Conservation (phyloP, 2,113 vertebrate species). For the Heterotilapia buettikoferi region DNA sequence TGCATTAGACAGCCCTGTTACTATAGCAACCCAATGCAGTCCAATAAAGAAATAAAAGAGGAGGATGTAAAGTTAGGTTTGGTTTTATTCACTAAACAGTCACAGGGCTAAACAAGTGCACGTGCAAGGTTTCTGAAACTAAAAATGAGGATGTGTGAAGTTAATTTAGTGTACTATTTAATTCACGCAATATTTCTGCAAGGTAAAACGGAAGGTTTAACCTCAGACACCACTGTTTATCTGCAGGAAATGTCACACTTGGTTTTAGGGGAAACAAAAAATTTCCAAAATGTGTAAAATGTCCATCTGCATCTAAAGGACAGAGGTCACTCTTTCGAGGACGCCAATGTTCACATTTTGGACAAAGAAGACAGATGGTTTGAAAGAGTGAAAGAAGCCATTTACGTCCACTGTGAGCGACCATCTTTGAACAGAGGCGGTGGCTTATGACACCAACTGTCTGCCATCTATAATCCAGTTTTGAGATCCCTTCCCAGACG, state of each 20-base stretch:
- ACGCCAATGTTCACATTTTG: neutral
- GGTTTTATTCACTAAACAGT: neutral
- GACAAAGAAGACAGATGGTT: neutral
- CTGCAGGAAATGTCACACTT: neutral
- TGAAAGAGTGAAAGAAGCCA: neutral
- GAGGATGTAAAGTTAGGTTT: neutral
- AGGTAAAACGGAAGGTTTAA: neutral
- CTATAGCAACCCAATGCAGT: neutral
- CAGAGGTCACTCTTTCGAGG: fast-evolving
- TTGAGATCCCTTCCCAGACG: too few species aligned
- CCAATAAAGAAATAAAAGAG: neutral
- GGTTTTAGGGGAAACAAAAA: neutral
- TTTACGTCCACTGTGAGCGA: fast-evolving
- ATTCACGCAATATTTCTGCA: neutral
- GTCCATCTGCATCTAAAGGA: fast-evolving
- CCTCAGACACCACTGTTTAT: neutral
- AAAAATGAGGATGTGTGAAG: neutral
- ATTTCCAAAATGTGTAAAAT: neutral
- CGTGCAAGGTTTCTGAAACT: fast-evolving
- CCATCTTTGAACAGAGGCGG: neutral
- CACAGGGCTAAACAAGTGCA: neutral
- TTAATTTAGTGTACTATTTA: neutral
- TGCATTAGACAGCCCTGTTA: neutral
- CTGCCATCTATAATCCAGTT: too few species aligned
- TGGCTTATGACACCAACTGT: too few species aligned